Percentiles rank a stretch among this genome's conserved stretches.
These are phyloP conservation scores for Sarcophaga rosellei DNA, from an alignment of 2,888 invertebrate genomes.

Conservation along the genomic window DNA sequence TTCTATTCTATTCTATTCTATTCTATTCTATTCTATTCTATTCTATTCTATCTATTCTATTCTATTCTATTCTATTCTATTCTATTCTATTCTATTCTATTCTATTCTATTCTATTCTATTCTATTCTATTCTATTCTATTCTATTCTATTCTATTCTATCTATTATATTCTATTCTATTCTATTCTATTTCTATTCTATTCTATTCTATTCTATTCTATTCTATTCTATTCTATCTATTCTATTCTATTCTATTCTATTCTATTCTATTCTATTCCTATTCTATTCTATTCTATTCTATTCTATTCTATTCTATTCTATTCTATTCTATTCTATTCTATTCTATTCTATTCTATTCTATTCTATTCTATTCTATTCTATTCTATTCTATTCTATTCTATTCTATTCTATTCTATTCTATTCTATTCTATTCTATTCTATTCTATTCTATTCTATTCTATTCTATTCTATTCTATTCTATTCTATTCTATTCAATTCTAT, in stretches of 20 bases:
- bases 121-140: constrained; percentile 9
- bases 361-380: constrained; percentile 52
- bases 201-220: constrained; percentile 37
- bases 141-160: too few relatives aligned
- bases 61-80: constrained; percentile 29
- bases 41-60: too few relatives aligned
- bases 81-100: constrained; percentile 34
- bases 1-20: constrained; percentile 28
- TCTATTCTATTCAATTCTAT: constrained; percentile 51
- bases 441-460: constrained; percentile 54
- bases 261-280: constrained; percentile 41
- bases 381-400: constrained; percentile 52
- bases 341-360: constrained; percentile 52
- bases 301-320: constrained; percentile 48
- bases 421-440: constrained; percentile 53
- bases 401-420: constrained; percentile 49
- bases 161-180: constrained; percentile 12
- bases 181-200: constrained; percentile 38
- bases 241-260: constrained; percentile 40
- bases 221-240: constrained; percentile 45
- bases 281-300: constrained; percentile 44
- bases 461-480: constrained; percentile 43
- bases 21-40: too few relatives aligned
- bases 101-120: constrained; percentile 34
- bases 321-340: constrained; percentile 52